Evolutionary conservation across 2,113 vertebrate species (phyloP).

Genomic region (Gymnarchus niloticus): DNA sequence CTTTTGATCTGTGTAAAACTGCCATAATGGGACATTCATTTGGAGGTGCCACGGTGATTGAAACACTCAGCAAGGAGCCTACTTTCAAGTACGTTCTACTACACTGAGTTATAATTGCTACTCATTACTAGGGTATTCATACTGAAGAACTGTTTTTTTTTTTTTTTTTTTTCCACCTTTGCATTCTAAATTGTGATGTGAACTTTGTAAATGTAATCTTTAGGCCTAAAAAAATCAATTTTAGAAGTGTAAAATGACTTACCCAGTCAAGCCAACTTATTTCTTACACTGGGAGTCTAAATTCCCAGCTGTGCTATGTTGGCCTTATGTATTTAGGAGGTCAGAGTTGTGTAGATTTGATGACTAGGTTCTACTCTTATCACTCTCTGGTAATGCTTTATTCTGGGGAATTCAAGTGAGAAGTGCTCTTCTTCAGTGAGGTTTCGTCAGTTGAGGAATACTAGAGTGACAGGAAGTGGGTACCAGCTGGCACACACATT

Average conservation of each 20-base stretch:
- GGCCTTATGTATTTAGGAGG: background rate
- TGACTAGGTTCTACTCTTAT: background rate
- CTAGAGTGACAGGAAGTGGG: no score
- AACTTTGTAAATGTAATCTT: no score
- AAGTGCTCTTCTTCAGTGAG: no score
- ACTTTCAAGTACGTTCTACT: slow-evolving; percentile 77
- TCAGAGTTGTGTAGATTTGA: background rate
- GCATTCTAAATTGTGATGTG: background rate
- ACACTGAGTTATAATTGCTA: background rate
- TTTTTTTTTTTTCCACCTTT: background rate
- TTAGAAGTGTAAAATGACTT: no score
- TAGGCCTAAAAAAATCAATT: no score
- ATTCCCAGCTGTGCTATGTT: background rate
- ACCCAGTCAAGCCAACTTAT: background rate
- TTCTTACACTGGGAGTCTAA: background rate
- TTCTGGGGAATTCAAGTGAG: background rate
- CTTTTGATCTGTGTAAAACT: slow-evolving; percentile 74
- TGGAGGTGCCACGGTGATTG: slow-evolving; percentile 82
- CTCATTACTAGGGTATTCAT: background rate
- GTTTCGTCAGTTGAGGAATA: no score
- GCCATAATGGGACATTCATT: slow-evolving; percentile 90
- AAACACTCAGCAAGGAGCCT: slow-evolving; percentile 78
- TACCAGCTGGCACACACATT: no score
- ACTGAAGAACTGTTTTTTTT: background rate
- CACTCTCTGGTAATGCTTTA: background rate